Percentiles rank a stretch among this genome's conserved stretches.
These are phyloP conservation scores for Macquaria ambigua DNA, from an alignment of 2,113 vertebrate species.

Conservation along the genomic window DNA sequence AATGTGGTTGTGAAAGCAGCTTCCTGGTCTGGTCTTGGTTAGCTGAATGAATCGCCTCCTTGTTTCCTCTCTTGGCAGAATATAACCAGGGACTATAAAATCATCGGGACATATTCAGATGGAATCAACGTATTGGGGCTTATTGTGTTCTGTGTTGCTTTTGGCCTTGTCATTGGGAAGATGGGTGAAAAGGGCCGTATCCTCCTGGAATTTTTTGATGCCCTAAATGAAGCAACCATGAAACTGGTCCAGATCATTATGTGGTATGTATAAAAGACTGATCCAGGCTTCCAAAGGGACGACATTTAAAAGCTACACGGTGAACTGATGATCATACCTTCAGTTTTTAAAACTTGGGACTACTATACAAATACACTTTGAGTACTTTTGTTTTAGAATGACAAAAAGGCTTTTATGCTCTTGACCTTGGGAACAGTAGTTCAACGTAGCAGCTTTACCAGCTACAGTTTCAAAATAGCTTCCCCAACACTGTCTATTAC, in stretches of 20 bases:
- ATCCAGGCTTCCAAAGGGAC: not conserved
- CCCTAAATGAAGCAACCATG: slow-evolving; percentile 97
- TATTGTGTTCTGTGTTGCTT: slow-evolving; percentile 96
- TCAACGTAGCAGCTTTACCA: not conserved
- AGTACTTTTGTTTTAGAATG: not conserved
- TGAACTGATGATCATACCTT: not conserved
- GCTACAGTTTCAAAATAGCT: not conserved
- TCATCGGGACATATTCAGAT: slow-evolving; percentile 90
- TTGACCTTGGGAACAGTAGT: not conserved
- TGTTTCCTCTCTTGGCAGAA: slow-evolving; percentile 84
- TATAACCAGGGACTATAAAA: slow-evolving; percentile 90
- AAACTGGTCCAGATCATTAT: slow-evolving; percentile 97
- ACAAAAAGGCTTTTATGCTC: not conserved
- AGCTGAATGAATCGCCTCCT: slow-evolving; percentile 12
- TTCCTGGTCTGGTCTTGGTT: slow-evolving; percentile 19
- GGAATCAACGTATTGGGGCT: slow-evolving; percentile 96
- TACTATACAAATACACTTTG: not conserved
- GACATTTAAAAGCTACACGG: not conserved
- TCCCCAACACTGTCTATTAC: not conserved
- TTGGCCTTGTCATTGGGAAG: slow-evolving; percentile 96
- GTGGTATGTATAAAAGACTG: slow-evolving; percentile 87
- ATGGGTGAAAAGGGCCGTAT: slow-evolving; percentile 96
- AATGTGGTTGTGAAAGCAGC: slow-evolving; percentile 41
- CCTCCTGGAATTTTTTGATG: slow-evolving; percentile 97
- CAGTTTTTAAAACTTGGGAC: not conserved